These are phyloP conservation scores for Clarias pachynema DNA, from an alignment of 2,797 vertebrate species.

Conservation along the genomic window DNA sequence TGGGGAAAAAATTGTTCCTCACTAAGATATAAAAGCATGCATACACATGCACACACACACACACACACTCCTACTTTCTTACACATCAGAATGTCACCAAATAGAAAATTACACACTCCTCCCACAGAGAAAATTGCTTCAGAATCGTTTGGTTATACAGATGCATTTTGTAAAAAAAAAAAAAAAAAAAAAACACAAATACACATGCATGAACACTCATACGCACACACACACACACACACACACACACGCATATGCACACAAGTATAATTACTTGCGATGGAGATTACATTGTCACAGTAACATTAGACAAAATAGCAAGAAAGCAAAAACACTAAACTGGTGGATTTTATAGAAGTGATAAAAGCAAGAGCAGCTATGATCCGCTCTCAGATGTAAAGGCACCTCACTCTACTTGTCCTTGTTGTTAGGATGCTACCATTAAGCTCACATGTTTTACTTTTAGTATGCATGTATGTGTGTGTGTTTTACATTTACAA, in stretches of 20 bases:
- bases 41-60: constrained; percentile 67
- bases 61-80: constrained; percentile 77
- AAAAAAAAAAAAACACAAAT: constrained; percentile 30
- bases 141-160: constrained; percentile 87
- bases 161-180: constrained; percentile 73
- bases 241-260: constrained; percentile 65
- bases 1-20: background rate
- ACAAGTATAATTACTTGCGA: constrained; percentile 79
- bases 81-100: constrained; percentile 86
- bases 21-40: constrained; percentile 57
- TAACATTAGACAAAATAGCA: constrained; percentile 54
- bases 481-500: background rate
- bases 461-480: too few species aligned
- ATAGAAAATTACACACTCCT: constrained; percentile 87
- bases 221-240: too few species aligned
- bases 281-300: constrained; percentile 68
- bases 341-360: constrained; percentile 58
- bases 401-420: background rate
- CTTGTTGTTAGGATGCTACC: background rate
- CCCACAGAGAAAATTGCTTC: constrained; percentile 87
- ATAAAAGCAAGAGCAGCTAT: background rate
- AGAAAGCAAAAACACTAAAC: background rate
- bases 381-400: background rate
- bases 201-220: constrained; percentile 64
- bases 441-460: constrained; percentile 7